These are phyloP conservation scores for Sarcophaga bullata DNA, from an alignment of 1,140 invertebrate species.

Conservation along the genomic window DNA sequence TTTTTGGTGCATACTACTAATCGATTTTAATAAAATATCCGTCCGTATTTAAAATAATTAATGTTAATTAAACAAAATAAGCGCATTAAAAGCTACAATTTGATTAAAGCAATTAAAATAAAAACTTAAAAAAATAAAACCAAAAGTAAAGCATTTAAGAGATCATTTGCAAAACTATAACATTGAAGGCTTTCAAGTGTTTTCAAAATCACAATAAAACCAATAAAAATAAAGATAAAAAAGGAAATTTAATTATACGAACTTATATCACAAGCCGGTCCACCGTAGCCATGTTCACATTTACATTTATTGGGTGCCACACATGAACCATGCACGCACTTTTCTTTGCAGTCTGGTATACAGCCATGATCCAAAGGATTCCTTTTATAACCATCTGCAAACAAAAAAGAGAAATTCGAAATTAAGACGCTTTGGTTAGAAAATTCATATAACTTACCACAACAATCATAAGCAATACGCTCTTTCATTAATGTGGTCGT, in stretches of 20 bases:
- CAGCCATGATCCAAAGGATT: constrained; percentile 73
- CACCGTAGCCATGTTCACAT: constrained; percentile 88
- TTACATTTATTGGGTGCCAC: constrained; percentile 86
- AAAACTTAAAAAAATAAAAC: not conserved
- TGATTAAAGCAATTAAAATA: not conserved
- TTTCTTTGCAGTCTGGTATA: constrained; percentile 80
- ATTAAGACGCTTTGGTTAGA: not conserved
- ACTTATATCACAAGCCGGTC: constrained; percentile 88
- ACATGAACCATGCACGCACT: constrained; percentile 87
- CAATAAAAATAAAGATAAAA: not conserved
- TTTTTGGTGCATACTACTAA: too few relatives aligned
- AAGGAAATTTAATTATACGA: constrained; percentile 67
- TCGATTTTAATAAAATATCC: too few relatives aligned
- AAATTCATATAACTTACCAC: constrained; percentile 67
- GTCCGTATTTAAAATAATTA: not conserved
- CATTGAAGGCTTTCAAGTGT: constrained; percentile 34
- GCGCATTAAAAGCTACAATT: not conserved
- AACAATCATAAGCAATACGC: constrained; percentile 84
- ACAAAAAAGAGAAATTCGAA: constrained; percentile 11
- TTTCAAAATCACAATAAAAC: not conserved
- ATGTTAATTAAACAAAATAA: not conserved
- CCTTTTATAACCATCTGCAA: constrained; percentile 74
- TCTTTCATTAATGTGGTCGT: constrained; percentile 78
- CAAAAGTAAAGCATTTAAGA: not conserved
- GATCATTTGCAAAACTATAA: not conserved